Conservation (phyloP, 2,888 invertebrate species). For the Masnerella sp. region DNA sequence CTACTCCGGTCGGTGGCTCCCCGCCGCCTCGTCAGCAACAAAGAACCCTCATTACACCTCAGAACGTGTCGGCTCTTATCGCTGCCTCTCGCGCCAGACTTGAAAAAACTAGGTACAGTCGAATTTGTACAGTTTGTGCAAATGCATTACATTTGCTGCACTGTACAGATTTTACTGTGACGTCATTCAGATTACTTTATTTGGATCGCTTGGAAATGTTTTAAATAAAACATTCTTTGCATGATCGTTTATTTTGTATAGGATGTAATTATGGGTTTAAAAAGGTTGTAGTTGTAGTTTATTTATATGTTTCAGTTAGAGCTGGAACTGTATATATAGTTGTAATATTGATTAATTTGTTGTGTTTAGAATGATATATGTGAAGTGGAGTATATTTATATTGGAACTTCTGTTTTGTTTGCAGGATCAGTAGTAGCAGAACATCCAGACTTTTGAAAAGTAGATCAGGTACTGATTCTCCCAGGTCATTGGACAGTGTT, state of each 20-base stretch:
- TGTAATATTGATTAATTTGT: too few relatives aligned
- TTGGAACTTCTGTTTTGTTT: too few relatives aligned
- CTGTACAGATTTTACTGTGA: too few relatives aligned
- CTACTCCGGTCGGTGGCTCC: conserved; percentile 74
- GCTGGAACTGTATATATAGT: too few relatives aligned
- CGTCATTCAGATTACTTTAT: too few relatives aligned
- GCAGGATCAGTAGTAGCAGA: conserved; percentile 72
- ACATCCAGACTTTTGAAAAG: conserved; percentile 76
- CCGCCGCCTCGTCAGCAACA: conserved; percentile 70
- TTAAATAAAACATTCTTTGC: not conserved
- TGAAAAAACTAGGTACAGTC: conserved; percentile 67
- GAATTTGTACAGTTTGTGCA: not conserved
- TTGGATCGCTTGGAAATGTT: too few relatives aligned
- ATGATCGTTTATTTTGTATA: not conserved
- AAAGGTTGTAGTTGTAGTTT: too few relatives aligned
- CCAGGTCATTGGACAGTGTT: conserved; percentile 77
- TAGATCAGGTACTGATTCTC: conserved; percentile 81
- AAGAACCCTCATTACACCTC: conserved; percentile 57
- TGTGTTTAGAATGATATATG: too few relatives aligned
- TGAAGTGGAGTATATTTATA: too few relatives aligned
- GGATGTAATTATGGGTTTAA: conserved; percentile 19
- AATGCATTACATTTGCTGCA: too few relatives aligned
- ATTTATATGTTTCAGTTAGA: too few relatives aligned
- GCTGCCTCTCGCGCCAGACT: conserved; percentile 67
- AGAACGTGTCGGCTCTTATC: conserved; percentile 62